Conservation (phyloP, 2,888 invertebrate genomes). For the Smittia sp. region DNA sequence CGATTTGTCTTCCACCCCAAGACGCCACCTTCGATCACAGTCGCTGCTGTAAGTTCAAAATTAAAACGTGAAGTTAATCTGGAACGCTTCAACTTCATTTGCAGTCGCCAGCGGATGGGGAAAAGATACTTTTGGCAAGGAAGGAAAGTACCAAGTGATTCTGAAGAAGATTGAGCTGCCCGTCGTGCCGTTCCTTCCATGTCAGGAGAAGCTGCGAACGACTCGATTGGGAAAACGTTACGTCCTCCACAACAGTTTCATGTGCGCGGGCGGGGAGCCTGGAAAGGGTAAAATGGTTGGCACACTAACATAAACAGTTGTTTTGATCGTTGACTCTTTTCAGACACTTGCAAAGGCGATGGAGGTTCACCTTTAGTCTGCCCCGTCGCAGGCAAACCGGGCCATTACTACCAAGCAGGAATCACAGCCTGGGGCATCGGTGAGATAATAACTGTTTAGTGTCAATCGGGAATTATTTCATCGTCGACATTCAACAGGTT, state of each 20-base stretch:
- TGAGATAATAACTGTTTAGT: background rate
- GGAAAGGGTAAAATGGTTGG: conserved; percentile 58
- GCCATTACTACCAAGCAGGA: conserved; percentile 54
- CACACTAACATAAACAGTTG: background rate
- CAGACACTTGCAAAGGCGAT: conserved; percentile 56
- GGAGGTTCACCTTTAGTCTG: conserved; percentile 79
- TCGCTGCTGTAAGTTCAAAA: conserved; percentile 45
- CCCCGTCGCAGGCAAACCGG: conserved; percentile 56
- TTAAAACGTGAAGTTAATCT: no score
- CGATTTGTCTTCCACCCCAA: conserved; percentile 64
- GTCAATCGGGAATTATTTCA: background rate
- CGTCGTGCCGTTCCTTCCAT: conserved; percentile 57
- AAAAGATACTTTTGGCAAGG: conserved; percentile 50
- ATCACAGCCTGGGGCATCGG: conserved; percentile 78
- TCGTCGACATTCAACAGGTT: conserved; percentile 60
- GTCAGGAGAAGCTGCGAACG: conserved; percentile 57
- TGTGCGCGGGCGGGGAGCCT: conserved; percentile 74
- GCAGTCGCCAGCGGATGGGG: conserved; percentile 49
- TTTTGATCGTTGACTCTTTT: background rate
- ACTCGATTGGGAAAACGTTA: conserved; percentile 70
- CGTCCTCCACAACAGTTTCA: conserved; percentile 64
- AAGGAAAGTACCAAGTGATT: conserved; percentile 62
- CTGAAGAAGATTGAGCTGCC: conserved; percentile 71
- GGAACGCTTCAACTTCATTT: no score
- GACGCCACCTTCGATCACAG: conserved; percentile 49